Percentiles rank a stretch among this genome's conserved stretches.
These are phyloP conservation scores for Callipepla squamata DNA, from an alignment of 2,113 vertebrate genomes.

Conservation along the genomic window DNA sequence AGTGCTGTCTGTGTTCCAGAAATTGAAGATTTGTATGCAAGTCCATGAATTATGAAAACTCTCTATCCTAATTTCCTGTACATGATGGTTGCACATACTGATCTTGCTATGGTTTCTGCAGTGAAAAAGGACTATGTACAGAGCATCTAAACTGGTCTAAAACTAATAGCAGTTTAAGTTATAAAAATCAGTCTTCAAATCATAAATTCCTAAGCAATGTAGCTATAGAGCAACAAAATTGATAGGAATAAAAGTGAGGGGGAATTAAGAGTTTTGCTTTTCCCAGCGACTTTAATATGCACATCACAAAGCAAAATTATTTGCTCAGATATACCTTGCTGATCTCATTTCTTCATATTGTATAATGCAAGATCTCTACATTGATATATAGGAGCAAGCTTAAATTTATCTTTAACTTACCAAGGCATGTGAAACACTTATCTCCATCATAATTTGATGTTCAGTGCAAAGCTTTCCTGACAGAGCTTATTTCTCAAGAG, in stretches of 20 bases:
- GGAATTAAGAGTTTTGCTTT: constrained; percentile 4
- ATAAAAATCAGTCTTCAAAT: constrained; percentile 10
- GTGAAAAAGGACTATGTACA: background rate
- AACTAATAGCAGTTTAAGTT: background rate
- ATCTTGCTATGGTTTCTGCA: constrained; percentile 3
- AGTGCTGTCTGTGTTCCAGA: constrained; percentile 11
- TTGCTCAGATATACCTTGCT: background rate
- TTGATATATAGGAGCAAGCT: background rate
- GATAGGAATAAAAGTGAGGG: background rate
- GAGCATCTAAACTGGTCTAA: background rate
- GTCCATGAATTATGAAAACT: constrained; percentile 37
- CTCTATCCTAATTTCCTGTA: constrained; percentile 39
- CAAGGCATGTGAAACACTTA: background rate
- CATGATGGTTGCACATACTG: constrained; percentile 27
- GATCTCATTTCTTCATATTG: background rate
- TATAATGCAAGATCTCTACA: background rate
- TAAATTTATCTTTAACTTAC: background rate
- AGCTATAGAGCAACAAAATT: background rate
- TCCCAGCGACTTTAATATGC: background rate
- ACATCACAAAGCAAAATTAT: background rate
- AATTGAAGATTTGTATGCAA: constrained; percentile 38
- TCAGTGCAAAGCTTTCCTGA: background rate
- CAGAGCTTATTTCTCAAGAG: background rate
- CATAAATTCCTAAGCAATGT: background rate
- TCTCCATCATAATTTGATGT: background rate